phyloP scores from a whole-genome alignment of 2,113 vertebrate species.

The Bos indicus region DNA sequence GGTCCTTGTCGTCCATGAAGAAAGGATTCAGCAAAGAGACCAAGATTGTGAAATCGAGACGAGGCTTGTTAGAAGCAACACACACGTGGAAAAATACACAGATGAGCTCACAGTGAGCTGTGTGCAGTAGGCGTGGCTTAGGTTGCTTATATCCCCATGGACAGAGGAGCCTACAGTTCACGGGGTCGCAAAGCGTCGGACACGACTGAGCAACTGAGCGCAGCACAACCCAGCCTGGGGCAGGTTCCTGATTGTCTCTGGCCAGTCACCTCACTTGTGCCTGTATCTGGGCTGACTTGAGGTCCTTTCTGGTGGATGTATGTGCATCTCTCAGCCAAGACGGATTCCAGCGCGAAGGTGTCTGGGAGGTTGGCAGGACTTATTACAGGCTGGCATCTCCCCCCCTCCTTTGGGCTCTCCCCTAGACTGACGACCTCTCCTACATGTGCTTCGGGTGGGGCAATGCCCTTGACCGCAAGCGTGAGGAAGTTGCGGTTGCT shows the following conservation, averaged over 20 bases:
- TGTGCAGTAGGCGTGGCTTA: background rate
- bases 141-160: background rate
- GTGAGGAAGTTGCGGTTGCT: background rate
- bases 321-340: background rate
- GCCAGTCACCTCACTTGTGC: rapidly evolving
- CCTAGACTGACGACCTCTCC: background rate
- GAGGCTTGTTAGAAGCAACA: background rate
- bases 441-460: rapidly evolving
- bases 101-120: background rate
- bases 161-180: background rate
- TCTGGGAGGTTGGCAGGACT: background rate
- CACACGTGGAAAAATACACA: background rate
- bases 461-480: rapidly evolving
- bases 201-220: rapidly evolving
- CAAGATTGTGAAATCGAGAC: background rate
- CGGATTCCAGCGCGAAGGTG: background rate
- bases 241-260: background rate
- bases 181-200: rapidly evolving
- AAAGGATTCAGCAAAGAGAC: background rate
- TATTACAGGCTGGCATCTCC: rapidly evolving
- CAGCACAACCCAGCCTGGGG: background rate
- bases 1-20: background rate
- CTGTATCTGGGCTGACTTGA: background rate
- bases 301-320: background rate
- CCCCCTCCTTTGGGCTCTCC: background rate